Conservation (phyloP, 2,888 invertebrate genomes). For the Andrena bicolor region DNA sequence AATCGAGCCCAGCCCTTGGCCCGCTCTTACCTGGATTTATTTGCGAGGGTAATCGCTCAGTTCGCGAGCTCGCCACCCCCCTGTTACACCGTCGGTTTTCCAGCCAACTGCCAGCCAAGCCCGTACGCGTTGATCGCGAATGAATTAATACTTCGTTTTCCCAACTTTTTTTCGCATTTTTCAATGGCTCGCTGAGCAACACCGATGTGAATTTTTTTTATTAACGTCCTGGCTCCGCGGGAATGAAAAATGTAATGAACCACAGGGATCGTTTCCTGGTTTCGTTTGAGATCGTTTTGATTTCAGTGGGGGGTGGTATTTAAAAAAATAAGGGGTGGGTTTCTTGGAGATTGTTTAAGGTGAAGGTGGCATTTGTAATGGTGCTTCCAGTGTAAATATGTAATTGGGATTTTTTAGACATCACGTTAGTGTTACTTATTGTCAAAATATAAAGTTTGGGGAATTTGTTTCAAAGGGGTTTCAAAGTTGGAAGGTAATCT, state of each 20-base stretch:
- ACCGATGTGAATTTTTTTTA: slow-evolving; percentile 35
- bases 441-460: not conserved
- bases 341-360: not conserved
- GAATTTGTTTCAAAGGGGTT: not conserved
- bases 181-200: slow-evolving; percentile 16
- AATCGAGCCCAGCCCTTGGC: slow-evolving; percentile 52
- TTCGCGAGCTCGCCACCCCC: slow-evolving; percentile 42
- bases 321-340: not conserved
- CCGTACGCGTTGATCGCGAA: slow-evolving; percentile 16
- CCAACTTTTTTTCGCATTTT: not conserved
- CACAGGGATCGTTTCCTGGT: not conserved
- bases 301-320: not conserved
- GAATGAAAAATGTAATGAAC: slow-evolving; percentile 23
- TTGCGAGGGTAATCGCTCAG: slow-evolving; percentile 62
- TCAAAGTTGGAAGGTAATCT: not conserved
- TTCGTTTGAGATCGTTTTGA: not conserved
- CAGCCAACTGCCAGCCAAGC: slow-evolving; percentile 1
- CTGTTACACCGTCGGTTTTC: slow-evolving; percentile 35
- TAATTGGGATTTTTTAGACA: no score
- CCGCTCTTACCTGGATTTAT: slow-evolving; percentile 62
- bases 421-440: not conserved
- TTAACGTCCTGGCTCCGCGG: slow-evolving; percentile 21
- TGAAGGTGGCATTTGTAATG: not conserved
- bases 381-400: no score
- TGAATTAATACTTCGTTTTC: slow-evolving; percentile 33